Evolutionary conservation across 2,888 invertebrate genomes (phyloP).

Genomic region (Eudasyphora cyanicolor): DNA sequence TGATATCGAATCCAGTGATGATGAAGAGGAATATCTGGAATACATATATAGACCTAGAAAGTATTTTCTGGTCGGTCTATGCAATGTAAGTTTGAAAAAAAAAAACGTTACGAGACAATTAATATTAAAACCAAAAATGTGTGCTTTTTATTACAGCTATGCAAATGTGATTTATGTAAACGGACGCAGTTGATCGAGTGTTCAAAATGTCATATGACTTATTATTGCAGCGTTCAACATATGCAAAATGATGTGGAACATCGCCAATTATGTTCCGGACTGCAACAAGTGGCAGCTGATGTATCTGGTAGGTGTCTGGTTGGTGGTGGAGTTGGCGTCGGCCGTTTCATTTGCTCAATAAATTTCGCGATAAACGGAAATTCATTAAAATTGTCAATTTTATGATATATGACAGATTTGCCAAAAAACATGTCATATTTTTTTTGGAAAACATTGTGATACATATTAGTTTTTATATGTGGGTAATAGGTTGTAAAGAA

Average conservation of each 20-base stretch:
- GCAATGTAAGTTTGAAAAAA: conserved; percentile 77
- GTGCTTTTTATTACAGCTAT: conserved; percentile 74
- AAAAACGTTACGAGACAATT: no score
- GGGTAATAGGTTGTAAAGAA: no score
- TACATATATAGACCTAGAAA: conserved; percentile 85
- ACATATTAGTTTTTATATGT: no score
- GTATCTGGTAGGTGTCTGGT: conserved; percentile 82
- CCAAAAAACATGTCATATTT: no score
- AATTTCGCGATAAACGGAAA: conserved; percentile 38
- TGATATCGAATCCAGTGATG: conserved; percentile 78
- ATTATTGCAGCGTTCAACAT: conserved; percentile 84
- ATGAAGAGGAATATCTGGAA: conserved; percentile 83
- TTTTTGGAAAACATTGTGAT: no score
- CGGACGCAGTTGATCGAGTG: conserved; percentile 53
- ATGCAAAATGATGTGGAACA: conserved; percentile 83
- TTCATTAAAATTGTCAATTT: conserved; percentile 11
- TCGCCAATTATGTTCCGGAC: conserved; percentile 83
- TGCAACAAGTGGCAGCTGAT: conserved; percentile 82
- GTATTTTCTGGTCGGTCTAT: conserved; percentile 83
- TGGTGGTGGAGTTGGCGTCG: conserved; percentile 30
- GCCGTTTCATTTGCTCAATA: neutral
- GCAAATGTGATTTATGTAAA: conserved; percentile 74
- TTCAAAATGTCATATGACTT: conserved; percentile 82
- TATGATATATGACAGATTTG: conserved; percentile 37
- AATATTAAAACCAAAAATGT: neutral